Percentiles rank a stretch among this genome's conserved stretches.
phyloP scores from a whole-genome alignment of 92 coral and sea anemone genomes.

The Scolanthus callimorphus region DNA sequence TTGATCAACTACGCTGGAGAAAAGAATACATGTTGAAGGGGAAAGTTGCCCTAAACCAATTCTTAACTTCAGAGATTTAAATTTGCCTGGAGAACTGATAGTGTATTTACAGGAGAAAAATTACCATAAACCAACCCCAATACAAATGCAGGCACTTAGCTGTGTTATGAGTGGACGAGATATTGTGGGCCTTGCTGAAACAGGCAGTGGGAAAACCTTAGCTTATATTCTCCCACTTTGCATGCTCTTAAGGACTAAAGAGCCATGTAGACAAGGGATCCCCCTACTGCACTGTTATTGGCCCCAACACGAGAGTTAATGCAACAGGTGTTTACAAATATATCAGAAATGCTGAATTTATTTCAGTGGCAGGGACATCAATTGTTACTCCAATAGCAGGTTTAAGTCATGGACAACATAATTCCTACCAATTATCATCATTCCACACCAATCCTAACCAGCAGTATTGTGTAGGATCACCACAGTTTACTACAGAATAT shows the following conservation, averaged over 20 bases:
- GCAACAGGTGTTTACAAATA: slow-evolving; percentile 75
- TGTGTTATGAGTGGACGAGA: slow-evolving; percentile 97
- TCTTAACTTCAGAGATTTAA: slow-evolving; percentile 62
- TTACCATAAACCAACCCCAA: slow-evolving; percentile 69
- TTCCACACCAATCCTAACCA: no score
- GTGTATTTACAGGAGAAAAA: slow-evolving; percentile 56
- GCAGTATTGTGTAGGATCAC: no score
- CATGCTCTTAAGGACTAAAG: slow-evolving; percentile 66
- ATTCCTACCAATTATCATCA: no score
- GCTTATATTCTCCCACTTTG: slow-evolving; percentile 88
- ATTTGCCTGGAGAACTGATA: slow-evolving; percentile 54
- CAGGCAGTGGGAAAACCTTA: slow-evolving; percentile 95
- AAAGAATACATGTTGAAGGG: slow-evolving; percentile 90
- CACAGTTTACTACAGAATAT: no score
- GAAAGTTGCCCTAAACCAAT: slow-evolving; percentile 88
- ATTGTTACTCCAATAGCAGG: neutral
- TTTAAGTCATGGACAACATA: neutral
- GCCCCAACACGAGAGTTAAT: slow-evolving; percentile 95
- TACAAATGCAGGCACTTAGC: slow-evolving; percentile 94
- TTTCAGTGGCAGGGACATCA: slow-evolving; percentile 6
- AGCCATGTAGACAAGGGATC: slow-evolving; percentile 71
- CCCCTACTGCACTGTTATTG: slow-evolving; percentile 77
- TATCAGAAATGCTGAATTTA: slow-evolving; percentile 40
- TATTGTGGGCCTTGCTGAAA: slow-evolving; percentile 96
- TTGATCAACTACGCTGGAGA: slow-evolving; percentile 80